Percentiles rank a stretch among this genome's conserved stretches.
Conservation (phyloP, 2,113 vertebrate species). For the Lucifuga dentata region DNA sequence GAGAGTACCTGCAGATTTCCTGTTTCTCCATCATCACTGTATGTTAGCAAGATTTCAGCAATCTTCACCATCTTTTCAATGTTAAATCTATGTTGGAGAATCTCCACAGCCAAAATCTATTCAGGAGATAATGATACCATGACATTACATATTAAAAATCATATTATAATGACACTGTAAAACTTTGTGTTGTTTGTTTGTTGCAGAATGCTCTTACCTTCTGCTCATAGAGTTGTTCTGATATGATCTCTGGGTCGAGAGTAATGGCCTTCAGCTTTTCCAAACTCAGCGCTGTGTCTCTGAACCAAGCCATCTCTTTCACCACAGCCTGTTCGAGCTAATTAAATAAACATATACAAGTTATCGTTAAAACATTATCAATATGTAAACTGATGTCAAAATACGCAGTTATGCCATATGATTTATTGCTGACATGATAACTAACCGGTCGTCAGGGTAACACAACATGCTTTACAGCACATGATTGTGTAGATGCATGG, state of each 20-base stretch:
- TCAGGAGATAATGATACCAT: slow-evolving; percentile 3
- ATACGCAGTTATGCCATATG: no score
- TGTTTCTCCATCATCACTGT: slow-evolving; percentile 77
- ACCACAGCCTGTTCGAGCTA: slow-evolving; percentile 87
- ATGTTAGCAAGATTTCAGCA: slow-evolving; percentile 76
- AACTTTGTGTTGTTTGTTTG: not conserved
- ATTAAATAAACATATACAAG: slow-evolving; percentile 2
- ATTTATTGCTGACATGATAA: no score
- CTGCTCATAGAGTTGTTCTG: slow-evolving; percentile 83
- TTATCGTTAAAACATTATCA: not conserved
- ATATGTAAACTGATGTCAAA: not conserved
- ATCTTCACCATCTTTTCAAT: slow-evolving; percentile 85
- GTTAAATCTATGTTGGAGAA: slow-evolving; percentile 87
- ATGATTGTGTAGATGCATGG: no score
- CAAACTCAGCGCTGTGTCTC: slow-evolving; percentile 69
- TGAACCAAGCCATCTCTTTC: slow-evolving; percentile 79
- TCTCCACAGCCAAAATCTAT: slow-evolving; percentile 87
- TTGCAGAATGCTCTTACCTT: slow-evolving; percentile 78
- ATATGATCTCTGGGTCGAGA: slow-evolving; percentile 78
- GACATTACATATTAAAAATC: not conserved
- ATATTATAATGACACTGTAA: not conserved
- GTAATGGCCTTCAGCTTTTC: slow-evolving; percentile 77
- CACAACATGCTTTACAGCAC: no score
- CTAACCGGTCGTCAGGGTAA: no score
- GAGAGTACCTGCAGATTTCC: slow-evolving; percentile 78